These are phyloP conservation scores for Pomatorhinus ruficollis DNA, from an alignment of 2,113 vertebrate genomes.

Conservation along the genomic window DNA sequence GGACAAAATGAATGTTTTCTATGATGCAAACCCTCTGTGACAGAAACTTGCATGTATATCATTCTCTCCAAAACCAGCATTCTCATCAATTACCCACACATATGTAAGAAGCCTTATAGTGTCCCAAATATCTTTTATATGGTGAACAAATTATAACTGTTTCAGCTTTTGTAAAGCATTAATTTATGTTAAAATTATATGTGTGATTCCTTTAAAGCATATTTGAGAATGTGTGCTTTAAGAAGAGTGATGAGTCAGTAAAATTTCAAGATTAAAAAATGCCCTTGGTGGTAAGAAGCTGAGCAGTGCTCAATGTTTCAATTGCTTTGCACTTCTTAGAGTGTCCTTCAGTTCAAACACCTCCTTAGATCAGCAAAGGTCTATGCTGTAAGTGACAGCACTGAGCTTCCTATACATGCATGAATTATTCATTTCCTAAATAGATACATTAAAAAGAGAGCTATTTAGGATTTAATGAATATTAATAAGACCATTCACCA, in stretches of 20 bases:
- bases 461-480: slow-evolving; percentile 62
- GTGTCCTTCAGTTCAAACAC: slow-evolving; percentile 47
- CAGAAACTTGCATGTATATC: background rate
- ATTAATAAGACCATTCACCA: slow-evolving; percentile 51
- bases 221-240: background rate
- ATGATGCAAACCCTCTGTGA: background rate
- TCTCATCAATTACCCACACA: background rate
- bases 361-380: slow-evolving; percentile 41
- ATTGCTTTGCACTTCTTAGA: slow-evolving; percentile 10
- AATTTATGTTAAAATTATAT: background rate
- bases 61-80: background rate
- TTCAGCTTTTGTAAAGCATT: background rate
- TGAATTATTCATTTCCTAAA: slow-evolving; percentile 67
- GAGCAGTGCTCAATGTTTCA: background rate
- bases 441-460: slow-evolving; percentile 54
- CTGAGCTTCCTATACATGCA: slow-evolving; percentile 33
- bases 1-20: background rate
- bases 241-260: slow-evolving; percentile 9
- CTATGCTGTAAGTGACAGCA: slow-evolving; percentile 39
- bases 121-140: background rate
- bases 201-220: background rate
- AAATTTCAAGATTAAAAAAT: background rate
- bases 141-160: background rate
- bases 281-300: background rate
- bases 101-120: background rate